phyloP scores from a whole-genome alignment of 2,888 invertebrate genomes.

The Camptogramma bilineatum region DNA sequence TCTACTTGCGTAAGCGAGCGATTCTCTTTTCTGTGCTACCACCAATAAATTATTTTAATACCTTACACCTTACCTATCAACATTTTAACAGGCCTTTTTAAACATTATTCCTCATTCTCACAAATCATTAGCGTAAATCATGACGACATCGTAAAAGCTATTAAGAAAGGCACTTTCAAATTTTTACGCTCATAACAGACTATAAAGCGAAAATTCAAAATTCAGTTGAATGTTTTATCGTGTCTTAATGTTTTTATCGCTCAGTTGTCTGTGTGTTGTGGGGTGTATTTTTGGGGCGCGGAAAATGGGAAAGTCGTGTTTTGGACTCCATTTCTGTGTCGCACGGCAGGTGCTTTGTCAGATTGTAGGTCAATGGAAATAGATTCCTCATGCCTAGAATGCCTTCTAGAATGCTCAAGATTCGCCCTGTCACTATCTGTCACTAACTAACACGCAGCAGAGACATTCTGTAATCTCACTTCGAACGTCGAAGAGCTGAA shows the following conservation, averaged over 20 bases:
- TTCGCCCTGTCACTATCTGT: too few species aligned
- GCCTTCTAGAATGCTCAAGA: too few species aligned
- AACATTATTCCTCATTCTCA: slow-evolving; percentile 44
- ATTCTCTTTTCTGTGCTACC: too few species aligned
- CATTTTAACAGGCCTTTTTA: slow-evolving; percentile 52
- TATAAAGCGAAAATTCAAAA: slow-evolving; percentile 64
- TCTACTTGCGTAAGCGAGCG: too few species aligned
- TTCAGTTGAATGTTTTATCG: slow-evolving; percentile 67
- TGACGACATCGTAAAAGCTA: slow-evolving; percentile 65
- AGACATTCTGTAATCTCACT: too few species aligned
- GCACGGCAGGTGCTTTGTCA: neutral
- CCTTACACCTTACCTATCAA: slow-evolving; percentile 36
- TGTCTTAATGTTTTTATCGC: slow-evolving; percentile 62
- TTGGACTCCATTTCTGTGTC: slow-evolving; percentile 24
- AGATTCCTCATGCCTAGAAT: too few species aligned
- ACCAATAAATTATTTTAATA: slow-evolving; percentile 38
- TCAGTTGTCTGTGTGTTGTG: slow-evolving; percentile 45
- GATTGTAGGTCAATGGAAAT: too few species aligned
- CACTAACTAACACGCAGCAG: too few species aligned
- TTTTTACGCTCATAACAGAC: slow-evolving; percentile 62
- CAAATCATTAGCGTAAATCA: slow-evolving; percentile 69
- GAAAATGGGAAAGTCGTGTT: slow-evolving; percentile 75
- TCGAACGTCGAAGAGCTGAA: too few species aligned
- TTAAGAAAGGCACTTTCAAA: slow-evolving; percentile 60
- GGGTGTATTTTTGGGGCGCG: slow-evolving; percentile 30